Conservation (phyloP, 2,113 vertebrate species). For the Numida meleagris region DNA sequence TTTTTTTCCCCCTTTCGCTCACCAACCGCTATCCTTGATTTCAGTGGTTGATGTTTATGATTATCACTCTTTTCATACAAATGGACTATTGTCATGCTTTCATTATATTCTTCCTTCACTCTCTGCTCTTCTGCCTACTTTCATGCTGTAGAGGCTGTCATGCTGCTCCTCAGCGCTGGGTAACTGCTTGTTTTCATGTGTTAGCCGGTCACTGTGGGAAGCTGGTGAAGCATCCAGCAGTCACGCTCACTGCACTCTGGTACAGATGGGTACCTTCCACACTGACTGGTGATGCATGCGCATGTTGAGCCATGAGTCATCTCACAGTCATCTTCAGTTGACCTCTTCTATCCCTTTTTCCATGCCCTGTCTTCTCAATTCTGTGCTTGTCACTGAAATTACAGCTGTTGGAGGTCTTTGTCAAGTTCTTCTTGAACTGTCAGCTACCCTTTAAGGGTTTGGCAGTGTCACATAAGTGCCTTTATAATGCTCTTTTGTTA, state of each 20-base stretch:
- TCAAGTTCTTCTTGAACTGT: background rate
- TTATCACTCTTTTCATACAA: background rate
- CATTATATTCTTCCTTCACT: background rate
- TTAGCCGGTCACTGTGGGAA: background rate
- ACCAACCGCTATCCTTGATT: background rate
- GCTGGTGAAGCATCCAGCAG: background rate
- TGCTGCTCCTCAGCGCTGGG: background rate
- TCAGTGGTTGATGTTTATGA: background rate
- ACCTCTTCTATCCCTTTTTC: background rate
- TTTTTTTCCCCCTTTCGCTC: accelerated
- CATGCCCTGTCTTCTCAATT: background rate
- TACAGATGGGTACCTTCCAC: background rate
- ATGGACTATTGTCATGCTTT: background rate
- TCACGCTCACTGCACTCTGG: background rate
- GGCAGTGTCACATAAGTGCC: background rate
- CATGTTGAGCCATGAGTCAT: background rate
- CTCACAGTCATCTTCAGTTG: background rate
- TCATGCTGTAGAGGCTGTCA: accelerated
- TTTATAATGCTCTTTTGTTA: background rate
- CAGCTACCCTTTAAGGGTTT: background rate
- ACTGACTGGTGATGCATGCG: background rate
- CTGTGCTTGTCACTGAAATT: background rate
- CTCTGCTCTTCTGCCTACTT: background rate
- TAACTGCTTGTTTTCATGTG: background rate
- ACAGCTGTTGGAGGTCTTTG: background rate